These are phyloP conservation scores for Aplysina aerophoba DNA, from an alignment of 37 sponge, comb jelly and placozoan genomes.

Conservation along the genomic window DNA sequence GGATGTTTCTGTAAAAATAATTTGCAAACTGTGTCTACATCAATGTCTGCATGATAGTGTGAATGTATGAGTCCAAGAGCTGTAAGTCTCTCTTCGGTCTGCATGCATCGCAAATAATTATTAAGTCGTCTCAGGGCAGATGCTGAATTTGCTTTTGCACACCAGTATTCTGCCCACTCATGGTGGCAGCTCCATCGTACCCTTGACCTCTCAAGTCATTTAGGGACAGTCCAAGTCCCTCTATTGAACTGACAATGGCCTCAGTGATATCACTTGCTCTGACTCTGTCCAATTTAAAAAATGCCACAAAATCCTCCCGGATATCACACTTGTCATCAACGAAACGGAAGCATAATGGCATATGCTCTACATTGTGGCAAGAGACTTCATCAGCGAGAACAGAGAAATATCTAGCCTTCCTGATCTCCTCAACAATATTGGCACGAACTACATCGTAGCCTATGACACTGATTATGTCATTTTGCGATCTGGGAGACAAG, in stretches of 20 bases:
- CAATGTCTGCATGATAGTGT: constrained; percentile 1
- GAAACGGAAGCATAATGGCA: too few relatives aligned
- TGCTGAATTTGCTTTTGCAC: constrained; percentile 54
- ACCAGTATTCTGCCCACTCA: constrained; percentile 73
- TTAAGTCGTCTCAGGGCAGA: constrained; percentile 28
- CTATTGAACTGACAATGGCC: constrained; percentile 45
- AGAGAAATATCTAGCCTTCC: constrained; percentile 54
- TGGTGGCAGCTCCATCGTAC: constrained; percentile 70
- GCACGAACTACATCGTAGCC: constrained; percentile 51
- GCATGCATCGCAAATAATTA: neutral
- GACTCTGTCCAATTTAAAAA: constrained; percentile 48
- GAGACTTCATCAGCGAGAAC: constrained; percentile 65
- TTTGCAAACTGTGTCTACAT: constrained; percentile 12
- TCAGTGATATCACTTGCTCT: constrained; percentile 60
- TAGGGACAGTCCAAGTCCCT: constrained; percentile 54
- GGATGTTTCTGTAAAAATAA: constrained; percentile 17
- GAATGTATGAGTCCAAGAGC: constrained; percentile 6
- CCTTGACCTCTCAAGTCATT: constrained; percentile 59
- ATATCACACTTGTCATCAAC: constrained; percentile 39
- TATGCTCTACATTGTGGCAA: constrained; percentile 66
- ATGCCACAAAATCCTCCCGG: constrained; percentile 56
- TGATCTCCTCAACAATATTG: constrained; percentile 51
- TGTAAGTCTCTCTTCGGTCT: constrained; percentile 7
- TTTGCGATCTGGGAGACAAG: constrained; percentile 64
- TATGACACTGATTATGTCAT: constrained; percentile 67